Base-by-base conservation (phyloP, 2,888 invertebrate species). In the Autographa gamma region DNA sequence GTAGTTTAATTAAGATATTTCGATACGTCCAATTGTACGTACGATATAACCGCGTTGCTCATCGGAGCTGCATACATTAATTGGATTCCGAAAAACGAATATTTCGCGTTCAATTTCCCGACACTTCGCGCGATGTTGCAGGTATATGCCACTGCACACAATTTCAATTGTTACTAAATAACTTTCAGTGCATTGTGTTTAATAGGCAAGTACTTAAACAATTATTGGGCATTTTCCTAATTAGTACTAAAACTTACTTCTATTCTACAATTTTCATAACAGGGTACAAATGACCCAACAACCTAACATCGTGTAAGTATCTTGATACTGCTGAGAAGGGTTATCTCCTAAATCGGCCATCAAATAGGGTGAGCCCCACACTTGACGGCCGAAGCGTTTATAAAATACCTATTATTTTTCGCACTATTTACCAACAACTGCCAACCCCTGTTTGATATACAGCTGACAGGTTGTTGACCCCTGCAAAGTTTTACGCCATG, bases 51-150 rank as follows among this genome's bases (percentile, higher is more conserved):
- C 77, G 69, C 66, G 71, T 70, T 77, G 60, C 63, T 61, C 58
- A 78, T 83, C 76, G 81, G 83, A 83, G 75, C 79, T 79, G 81
- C 76, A 77, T 77, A 79, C 78, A 83, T 80, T 85, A 86, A 89
- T 89, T 88, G 85, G 80, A 85, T 86, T 80, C 60, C 73, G 73
- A 81, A 85, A 84, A 87, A 83, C 78, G 80, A 78, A 79, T 70
- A 76, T 76, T 74, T 66, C 56, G 62, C 60, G 66, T 76, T 54
- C 80, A 76, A 80, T 82, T 81, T 74, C 71, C 66, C 60, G 64
- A 61, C 71, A 69, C 73, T 83, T 82, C 70, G 73, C 61, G 74
- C 74, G 56, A 67, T 77, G 74, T 64, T 73, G 62, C 69, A 60
- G 43, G 63, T 64, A 64, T 64, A 34, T 6, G 16, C 16, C 43